These are phyloP conservation scores for Parotocinclus haroldoi DNA, from an alignment of 2,797 vertebrate species.

Conservation along the genomic window DNA sequence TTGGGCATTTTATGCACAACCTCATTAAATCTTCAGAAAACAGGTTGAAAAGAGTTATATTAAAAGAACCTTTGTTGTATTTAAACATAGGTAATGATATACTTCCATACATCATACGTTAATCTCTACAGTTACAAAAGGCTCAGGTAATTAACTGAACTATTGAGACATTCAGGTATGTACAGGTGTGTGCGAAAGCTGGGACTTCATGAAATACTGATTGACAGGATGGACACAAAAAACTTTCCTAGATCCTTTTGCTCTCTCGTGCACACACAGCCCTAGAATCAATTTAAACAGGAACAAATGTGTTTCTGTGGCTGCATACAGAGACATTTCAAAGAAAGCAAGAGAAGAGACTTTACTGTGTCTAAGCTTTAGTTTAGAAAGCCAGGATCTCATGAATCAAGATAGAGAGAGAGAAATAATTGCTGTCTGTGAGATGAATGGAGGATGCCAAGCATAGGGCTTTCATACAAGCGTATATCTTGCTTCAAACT, in stretches of 20 bases:
- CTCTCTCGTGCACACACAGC: conserved; percentile 10
- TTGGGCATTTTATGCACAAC: too few relatives aligned
- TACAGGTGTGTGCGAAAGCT: not conserved
- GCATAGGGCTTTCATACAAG: conserved; percentile 40
- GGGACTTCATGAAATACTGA: not conserved
- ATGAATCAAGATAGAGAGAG: conserved; percentile 17
- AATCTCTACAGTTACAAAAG: not conserved
- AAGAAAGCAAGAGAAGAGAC: conserved; percentile 25
- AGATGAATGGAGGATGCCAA: not conserved
- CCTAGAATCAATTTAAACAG: conserved; percentile 30
- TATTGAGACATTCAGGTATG: not conserved
- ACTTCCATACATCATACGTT: too few relatives aligned
- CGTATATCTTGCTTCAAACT: conserved; percentile 45
- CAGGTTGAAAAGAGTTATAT: too few relatives aligned
- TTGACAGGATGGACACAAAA: not conserved
- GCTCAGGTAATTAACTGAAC: not conserved
- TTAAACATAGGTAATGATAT: too few relatives aligned
- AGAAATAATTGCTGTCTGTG: conserved; percentile 9
- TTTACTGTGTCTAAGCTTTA: conserved; percentile 32
- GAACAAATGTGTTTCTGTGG: conserved; percentile 39
- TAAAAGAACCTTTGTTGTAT: too few relatives aligned
- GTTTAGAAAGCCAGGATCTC: conserved; percentile 6
- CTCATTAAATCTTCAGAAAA: too few relatives aligned
- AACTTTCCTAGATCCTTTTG: not conserved
- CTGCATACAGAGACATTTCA: conserved; percentile 16